Percentiles rank a stretch among this genome's conserved stretches.
These are phyloP conservation scores for Steatocranus sp. DNA, from an alignment of 2,797 vertebrate genomes.

Conservation along the genomic window DNA sequence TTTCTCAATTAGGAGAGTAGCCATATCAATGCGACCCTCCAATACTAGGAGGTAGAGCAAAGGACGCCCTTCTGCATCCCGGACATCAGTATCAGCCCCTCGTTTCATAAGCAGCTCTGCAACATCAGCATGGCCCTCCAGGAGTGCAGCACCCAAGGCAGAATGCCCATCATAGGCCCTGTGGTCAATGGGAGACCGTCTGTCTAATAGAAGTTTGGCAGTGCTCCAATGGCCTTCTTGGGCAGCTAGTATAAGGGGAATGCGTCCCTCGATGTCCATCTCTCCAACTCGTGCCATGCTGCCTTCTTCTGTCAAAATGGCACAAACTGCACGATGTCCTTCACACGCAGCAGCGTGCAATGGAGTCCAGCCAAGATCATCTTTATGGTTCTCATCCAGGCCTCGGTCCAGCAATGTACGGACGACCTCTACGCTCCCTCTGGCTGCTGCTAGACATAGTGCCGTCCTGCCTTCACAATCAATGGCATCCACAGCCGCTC, in stretches of 20 bases:
- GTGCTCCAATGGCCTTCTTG: constrained; percentile 78
- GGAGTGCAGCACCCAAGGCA: constrained; percentile 67
- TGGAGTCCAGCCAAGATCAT: constrained; percentile 83
- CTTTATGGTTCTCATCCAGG: constrained; percentile 82
- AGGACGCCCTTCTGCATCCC: constrained; percentile 78
- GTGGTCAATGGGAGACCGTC: constrained; percentile 74
- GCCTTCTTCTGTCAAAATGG: constrained; percentile 71
- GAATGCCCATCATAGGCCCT: constrained; percentile 77
- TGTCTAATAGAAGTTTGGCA: constrained; percentile 74
- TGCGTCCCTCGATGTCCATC: constrained; percentile 78
- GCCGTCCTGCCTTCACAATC: constrained; percentile 80
- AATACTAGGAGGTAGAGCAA: constrained; percentile 80
- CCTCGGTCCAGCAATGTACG: constrained; percentile 76
- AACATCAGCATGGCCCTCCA: constrained; percentile 70
- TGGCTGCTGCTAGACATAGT: constrained; percentile 76
- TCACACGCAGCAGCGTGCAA: constrained; percentile 81
- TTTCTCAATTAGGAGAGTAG: constrained; percentile 74
- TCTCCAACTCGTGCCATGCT: constrained; percentile 78
- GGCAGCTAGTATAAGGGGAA: constrained; percentile 77
- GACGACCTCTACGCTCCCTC: constrained; percentile 75
- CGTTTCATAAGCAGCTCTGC: constrained; percentile 76
- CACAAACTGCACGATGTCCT: constrained; percentile 74
- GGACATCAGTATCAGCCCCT: constrained; percentile 76
- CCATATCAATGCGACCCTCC: constrained; percentile 67
- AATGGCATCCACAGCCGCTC: constrained; percentile 77